Percentiles rank a stretch among this genome's conserved stretches.
These are phyloP conservation scores for Panzeria rudis DNA, from an alignment of 2,888 invertebrate species.

Conservation along the genomic window DNA sequence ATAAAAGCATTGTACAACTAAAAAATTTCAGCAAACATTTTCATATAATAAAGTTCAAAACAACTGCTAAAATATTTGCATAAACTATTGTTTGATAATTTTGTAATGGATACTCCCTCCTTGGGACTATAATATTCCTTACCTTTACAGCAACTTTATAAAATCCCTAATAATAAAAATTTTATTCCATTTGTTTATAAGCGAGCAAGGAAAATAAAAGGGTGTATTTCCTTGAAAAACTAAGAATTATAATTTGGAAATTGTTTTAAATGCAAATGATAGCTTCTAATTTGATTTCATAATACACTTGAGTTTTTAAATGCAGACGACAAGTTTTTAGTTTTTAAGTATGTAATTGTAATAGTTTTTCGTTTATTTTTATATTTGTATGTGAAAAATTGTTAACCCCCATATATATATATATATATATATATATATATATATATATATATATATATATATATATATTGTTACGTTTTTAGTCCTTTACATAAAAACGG, in stretches of 20 bases:
- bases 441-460: too few relatives aligned
- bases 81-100: slow-evolving; percentile 40
- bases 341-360: too few relatives aligned
- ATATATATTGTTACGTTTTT: too few relatives aligned
- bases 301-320: neutral
- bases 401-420: too few relatives aligned
- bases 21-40: slow-evolving; percentile 21
- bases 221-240: neutral
- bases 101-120: slow-evolving; percentile 13
- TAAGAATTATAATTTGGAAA: neutral
- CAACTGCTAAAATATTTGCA: slow-evolving; percentile 37
- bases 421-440: too few relatives aligned
- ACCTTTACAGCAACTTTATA: too few relatives aligned
- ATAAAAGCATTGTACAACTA: slow-evolving; percentile 7
- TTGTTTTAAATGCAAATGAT: too few relatives aligned
- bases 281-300: neutral
- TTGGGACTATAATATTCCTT: neutral
- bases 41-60: slow-evolving; percentile 29
- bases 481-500: too few relatives aligned
- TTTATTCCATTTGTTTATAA: neutral
- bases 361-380: too few relatives aligned
- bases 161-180: slow-evolving; percentile 1
- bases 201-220: slow-evolving; percentile 1
- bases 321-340: too few relatives aligned
- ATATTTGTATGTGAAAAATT: too few relatives aligned